Conservation (phyloP, 1,140 invertebrate species). For the Steinernema feltiae region DNA sequence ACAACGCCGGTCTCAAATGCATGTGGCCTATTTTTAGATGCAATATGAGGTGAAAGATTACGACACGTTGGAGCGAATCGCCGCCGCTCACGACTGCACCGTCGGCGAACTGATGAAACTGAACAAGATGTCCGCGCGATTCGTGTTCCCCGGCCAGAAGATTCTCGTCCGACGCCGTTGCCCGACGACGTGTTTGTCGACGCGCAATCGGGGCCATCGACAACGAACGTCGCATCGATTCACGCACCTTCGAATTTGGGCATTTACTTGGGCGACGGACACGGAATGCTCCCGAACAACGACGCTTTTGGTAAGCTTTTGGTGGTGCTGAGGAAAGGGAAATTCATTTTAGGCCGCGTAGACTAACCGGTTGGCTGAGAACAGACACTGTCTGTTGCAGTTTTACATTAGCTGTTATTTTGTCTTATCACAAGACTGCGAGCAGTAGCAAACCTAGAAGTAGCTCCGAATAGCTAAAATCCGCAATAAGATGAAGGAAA, state of each 20-base stretch:
- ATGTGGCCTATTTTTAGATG: too few relatives aligned
- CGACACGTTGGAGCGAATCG: constrained; percentile 87
- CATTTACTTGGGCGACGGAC: background rate
- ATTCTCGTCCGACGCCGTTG: constrained; percentile 72
- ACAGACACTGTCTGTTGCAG: too few relatives aligned
- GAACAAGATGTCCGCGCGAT: constrained; percentile 74
- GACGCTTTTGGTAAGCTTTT: background rate
- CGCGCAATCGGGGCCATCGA: constrained; percentile 12
- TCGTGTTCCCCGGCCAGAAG: constrained; percentile 85
- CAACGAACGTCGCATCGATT: background rate
- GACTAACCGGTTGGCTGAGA: too few relatives aligned
- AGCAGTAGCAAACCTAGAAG: too few relatives aligned
- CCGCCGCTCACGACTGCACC: constrained; percentile 90
- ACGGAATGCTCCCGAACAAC: background rate
- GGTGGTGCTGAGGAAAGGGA: background rate
- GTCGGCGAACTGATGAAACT: constrained; percentile 90
- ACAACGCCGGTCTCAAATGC: too few relatives aligned
- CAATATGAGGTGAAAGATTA: constrained; percentile 68
- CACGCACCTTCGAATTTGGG: background rate
- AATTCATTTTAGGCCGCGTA: too few relatives aligned
- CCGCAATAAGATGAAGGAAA: too few relatives aligned
- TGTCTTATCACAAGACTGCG: too few relatives aligned
- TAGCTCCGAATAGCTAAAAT: too few relatives aligned
- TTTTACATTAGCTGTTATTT: too few relatives aligned
- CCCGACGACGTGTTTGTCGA: constrained; percentile 63